These are phyloP conservation scores for Aphelenchoides avenae DNA, from an alignment of 1,140 invertebrate species.

Conservation along the genomic window DNA sequence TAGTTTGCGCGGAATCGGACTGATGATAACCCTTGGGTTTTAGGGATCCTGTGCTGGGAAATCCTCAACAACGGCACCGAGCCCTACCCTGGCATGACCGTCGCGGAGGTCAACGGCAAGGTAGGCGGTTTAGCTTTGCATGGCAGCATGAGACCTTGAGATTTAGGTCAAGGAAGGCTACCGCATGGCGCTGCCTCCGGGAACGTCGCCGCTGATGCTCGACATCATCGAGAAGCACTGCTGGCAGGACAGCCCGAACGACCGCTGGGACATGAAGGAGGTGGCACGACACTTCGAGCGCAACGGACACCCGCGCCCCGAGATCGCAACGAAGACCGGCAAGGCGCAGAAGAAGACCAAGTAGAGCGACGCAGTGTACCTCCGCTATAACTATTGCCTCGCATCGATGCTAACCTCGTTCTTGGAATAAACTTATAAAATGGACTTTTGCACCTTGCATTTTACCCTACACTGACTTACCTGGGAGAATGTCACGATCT, in stretches of 20 bases:
- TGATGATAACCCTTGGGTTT: conserved; percentile 9
- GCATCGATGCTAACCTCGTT: no score
- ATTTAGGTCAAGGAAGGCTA: conserved; percentile 18
- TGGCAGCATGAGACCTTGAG: neutral
- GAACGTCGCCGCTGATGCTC: conserved; percentile 12
- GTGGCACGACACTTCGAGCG: conserved; percentile 3
- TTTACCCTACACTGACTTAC: no score
- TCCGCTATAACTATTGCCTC: no score
- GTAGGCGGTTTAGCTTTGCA: conserved; percentile 6
- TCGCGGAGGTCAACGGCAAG: conserved; percentile 5
- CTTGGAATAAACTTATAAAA: no score
- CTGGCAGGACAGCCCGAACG: conserved; percentile 27
- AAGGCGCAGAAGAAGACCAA: no score
- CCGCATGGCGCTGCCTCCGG: conserved; percentile 15
- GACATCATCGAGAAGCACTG: conserved; percentile 21
- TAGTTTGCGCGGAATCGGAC: neutral
- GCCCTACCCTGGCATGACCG: conserved; percentile 21
- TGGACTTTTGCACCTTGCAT: no score
- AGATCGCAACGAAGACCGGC: no score
- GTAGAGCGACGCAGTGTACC: no score
- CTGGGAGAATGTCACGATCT: no score
- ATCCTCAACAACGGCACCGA: conserved; percentile 20
- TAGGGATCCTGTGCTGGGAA: conserved; percentile 26
- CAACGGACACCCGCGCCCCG: no score
- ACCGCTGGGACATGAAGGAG: conserved; percentile 22